Percentiles rank a stretch among this genome's conserved stretches.
phyloP scores from a whole-genome alignment of 2,113 vertebrate species.

The Baryphthengus martii region DNA sequence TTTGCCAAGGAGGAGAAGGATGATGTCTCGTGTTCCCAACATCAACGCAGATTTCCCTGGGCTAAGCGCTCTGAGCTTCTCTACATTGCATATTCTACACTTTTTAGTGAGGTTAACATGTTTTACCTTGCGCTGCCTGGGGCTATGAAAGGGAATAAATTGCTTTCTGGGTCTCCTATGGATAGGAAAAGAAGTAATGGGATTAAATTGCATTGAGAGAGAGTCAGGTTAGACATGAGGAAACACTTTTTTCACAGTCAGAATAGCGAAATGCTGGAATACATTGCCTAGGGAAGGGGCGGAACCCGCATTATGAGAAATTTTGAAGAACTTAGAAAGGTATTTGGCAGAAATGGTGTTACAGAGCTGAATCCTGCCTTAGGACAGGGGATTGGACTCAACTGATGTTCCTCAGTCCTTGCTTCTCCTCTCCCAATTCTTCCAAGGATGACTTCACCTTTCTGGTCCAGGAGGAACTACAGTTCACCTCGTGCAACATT shows the following conservation, averaged over 20 bases:
- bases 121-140: constrained; percentile 44
- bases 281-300: constrained; percentile 58
- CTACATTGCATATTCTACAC: neutral
- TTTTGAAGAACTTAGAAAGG: constrained; percentile 28
- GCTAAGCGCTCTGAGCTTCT: neutral
- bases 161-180: constrained; percentile 18
- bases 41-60: neutral
- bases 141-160: constrained; percentile 39
- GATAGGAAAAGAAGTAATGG: constrained; percentile 7
- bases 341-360: constrained; percentile 54
- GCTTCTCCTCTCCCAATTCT: neutral
- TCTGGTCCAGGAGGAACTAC: neutral
- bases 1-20: neutral
- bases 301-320: constrained; percentile 45
- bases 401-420: neutral
- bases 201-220: constrained; percentile 29
- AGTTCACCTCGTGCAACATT: neutral
- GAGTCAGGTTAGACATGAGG: constrained; percentile 41
- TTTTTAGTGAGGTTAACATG: neutral
- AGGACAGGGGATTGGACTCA: constrained; percentile 31
- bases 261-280: constrained; percentile 27
- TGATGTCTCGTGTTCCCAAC: neutral
- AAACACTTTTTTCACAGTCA: constrained; percentile 44
- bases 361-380: constrained; percentile 39
- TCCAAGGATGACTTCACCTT: constrained; percentile 56